These are phyloP conservation scores for Nixonia krombeini DNA, from an alignment of 1,140 invertebrate genomes.

Conservation along the genomic window DNA sequence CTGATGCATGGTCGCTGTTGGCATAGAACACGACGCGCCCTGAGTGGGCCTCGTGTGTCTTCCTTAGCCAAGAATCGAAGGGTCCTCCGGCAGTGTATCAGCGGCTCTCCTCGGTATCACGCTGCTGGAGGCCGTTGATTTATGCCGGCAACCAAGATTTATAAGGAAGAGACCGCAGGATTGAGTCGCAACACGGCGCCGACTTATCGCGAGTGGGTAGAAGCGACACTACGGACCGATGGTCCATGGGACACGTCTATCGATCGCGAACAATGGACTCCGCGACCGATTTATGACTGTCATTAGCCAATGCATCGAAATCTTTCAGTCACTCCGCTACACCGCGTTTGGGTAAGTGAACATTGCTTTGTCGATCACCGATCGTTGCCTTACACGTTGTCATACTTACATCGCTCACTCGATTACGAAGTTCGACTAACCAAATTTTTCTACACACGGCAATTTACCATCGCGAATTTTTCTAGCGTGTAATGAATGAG, in stretches of 20 bases:
- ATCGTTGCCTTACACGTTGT: too few relatives aligned
- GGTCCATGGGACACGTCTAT: slow-evolving; percentile 47
- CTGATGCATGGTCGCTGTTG: slow-evolving; percentile 56
- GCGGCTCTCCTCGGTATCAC: slow-evolving; percentile 59
- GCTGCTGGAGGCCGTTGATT: slow-evolving; percentile 69
- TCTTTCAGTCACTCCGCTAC: slow-evolving; percentile 8
- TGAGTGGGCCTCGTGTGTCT: slow-evolving; percentile 65
- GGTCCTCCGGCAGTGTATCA: slow-evolving; percentile 55
- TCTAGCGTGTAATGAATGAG: neutral
- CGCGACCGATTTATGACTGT: slow-evolving; percentile 50
- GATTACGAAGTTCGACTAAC: too few relatives aligned
- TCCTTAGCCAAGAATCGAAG: slow-evolving; percentile 65
- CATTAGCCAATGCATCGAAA: slow-evolving; percentile 12
- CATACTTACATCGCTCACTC: too few relatives aligned
- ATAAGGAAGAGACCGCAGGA: slow-evolving; percentile 67
- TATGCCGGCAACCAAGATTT: slow-evolving; percentile 66
- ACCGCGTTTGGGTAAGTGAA: too few relatives aligned
- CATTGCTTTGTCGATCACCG: too few relatives aligned
- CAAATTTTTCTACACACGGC: too few relatives aligned
- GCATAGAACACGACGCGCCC: slow-evolving; percentile 52
- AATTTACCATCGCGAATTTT: too few relatives aligned
- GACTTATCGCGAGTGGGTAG: slow-evolving; percentile 71
- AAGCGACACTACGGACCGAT: slow-evolving; percentile 55
- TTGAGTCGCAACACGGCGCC: slow-evolving; percentile 70
- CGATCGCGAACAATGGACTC: slow-evolving; percentile 53